Evolutionary conservation across 92 coral and sea anemone genomes (phyloP).

Genomic region (Paragorgia papillata): DNA sequence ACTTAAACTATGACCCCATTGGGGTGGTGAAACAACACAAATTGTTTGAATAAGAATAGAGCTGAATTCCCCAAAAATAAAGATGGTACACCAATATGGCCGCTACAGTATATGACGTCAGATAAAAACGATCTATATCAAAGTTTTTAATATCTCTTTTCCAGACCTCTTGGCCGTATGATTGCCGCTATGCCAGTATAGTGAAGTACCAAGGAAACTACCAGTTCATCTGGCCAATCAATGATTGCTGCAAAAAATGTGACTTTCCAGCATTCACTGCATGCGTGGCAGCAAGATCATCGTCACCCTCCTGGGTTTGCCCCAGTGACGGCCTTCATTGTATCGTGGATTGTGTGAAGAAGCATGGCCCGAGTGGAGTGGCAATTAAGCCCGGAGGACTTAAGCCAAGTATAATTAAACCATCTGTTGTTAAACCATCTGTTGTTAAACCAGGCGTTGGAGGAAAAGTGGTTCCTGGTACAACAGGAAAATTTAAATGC

Average conservation of each 20-base stretch:
- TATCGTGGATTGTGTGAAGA: slow-evolving; percentile 27
- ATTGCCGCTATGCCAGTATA: slow-evolving; percentile 6
- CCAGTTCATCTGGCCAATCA: not conserved
- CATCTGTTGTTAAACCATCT: not conserved
- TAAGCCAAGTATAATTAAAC: not conserved
- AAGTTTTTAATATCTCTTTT: too few species aligned
- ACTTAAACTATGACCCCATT: too few species aligned
- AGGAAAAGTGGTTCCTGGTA: not conserved
- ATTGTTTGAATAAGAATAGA: too few species aligned
- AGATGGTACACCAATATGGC: too few species aligned
- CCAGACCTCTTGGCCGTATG: slow-evolving; percentile 5
- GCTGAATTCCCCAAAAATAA: too few species aligned
- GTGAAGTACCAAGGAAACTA: not conserved
- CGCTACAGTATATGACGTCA: too few species aligned
- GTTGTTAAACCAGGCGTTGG: not conserved
- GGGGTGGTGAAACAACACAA: too few species aligned
- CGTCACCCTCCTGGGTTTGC: slow-evolving; percentile 3
- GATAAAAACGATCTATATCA: too few species aligned
- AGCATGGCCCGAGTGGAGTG: not conserved
- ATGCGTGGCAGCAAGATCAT: not conserved
- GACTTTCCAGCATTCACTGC: slow-evolving; percentile 2
- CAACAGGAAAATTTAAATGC: not conserved
- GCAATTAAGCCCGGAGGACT: too few species aligned
- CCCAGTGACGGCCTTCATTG: slow-evolving; percentile 21
- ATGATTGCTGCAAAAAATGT: slow-evolving; percentile 15